Evolutionary conservation across 1,140 invertebrate genomes (phyloP).

Genomic region (Mercenaria mercenaria): DNA sequence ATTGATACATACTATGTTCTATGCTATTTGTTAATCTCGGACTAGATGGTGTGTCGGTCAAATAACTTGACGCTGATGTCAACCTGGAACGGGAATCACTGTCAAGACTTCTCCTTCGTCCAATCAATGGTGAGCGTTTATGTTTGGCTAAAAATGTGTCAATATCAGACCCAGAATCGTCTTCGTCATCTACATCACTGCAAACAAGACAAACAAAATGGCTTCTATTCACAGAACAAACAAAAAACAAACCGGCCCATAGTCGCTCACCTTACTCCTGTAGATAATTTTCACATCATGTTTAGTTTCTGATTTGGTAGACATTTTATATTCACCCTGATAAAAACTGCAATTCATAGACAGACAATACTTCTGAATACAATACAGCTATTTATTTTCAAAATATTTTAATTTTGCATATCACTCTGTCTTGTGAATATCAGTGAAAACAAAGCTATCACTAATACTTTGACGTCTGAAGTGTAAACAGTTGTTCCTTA

Average conservation of each 20-base stretch:
- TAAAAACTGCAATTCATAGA: too few species aligned
- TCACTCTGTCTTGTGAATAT: too few species aligned
- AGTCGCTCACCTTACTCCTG: too few species aligned
- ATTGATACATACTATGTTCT: conserved; percentile 61
- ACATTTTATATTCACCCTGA: too few species aligned
- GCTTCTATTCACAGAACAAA: not conserved
- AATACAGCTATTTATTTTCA: too few species aligned
- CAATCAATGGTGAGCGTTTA: conserved; percentile 57
- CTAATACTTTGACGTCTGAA: too few species aligned
- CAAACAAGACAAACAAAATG: conserved; percentile 51
- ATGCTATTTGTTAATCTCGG: conserved; percentile 57
- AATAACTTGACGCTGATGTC: conserved; percentile 40
- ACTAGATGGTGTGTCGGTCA: conserved; percentile 58
- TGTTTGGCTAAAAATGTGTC: conserved; percentile 69
- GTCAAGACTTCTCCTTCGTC: conserved; percentile 43
- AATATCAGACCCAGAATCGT: conserved; percentile 65
- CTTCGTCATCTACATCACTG: conserved; percentile 65
- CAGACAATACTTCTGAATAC: too few species aligned
- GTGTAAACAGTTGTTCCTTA: too few species aligned
- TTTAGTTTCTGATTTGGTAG: too few species aligned
- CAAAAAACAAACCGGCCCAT: not conserved
- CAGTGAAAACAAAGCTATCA: too few species aligned
- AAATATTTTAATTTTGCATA: too few species aligned
- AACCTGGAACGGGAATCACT: conserved; percentile 54
- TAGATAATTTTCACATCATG: too few species aligned